Conservation (phyloP, 2,797 vertebrate genomes). For the Microcaecilia unicolor region DNA sequence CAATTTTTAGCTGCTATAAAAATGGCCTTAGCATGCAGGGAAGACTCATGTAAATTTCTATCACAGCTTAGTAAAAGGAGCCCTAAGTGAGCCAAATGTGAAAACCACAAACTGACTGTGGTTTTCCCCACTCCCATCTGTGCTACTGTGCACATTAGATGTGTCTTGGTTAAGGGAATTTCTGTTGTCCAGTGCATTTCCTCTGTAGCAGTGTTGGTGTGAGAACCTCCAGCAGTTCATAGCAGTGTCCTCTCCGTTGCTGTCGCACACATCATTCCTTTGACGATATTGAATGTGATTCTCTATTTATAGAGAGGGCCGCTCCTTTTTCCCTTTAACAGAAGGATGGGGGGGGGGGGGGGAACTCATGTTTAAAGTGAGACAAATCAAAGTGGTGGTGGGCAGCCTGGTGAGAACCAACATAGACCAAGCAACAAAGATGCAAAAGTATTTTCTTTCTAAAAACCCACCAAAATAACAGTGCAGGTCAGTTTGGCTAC, state of each 20-base stretch:
- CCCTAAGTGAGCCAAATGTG: no score
- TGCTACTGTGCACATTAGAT: constrained; percentile 31
- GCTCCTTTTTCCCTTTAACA: constrained; percentile 68
- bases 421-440: constrained; percentile 50
- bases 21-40: no score
- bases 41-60: no score
- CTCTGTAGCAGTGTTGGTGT: constrained; percentile 43
- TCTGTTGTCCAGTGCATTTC: constrained; percentile 37
- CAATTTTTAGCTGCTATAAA: no score
- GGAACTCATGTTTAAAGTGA: constrained; percentile 79
- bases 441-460: no score
- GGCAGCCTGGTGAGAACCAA: constrained; percentile 53
- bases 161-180: constrained; percentile 23
- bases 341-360: no score
- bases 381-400: constrained; percentile 86
- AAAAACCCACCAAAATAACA: no score
- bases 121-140: no score
- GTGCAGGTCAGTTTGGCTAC: constrained; percentile 61
- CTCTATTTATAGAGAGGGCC: constrained; percentile 72
- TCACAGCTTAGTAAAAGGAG: no score
- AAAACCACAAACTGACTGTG: no score
- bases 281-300: constrained; percentile 97
- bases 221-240: constrained; percentile 34
- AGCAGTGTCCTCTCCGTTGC: constrained; percentile 44
- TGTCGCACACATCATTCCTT: constrained; percentile 61